Evolutionary conservation across 2,113 vertebrate genomes (phyloP).

Genomic region (Haemorhous mexicanus): DNA sequence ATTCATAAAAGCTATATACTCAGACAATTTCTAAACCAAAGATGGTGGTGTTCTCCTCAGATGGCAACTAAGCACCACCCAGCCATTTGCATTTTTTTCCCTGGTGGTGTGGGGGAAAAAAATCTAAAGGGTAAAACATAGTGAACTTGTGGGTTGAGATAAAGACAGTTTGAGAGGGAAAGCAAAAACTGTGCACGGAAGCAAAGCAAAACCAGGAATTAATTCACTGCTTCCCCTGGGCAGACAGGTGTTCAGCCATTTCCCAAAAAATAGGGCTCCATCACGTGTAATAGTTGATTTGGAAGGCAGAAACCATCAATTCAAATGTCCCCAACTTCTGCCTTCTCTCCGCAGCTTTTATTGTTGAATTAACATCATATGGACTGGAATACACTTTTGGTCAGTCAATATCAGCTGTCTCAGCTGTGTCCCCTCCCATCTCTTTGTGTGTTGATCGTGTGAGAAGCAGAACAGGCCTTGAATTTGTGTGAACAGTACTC

Average conservation of each 20-base stretch:
- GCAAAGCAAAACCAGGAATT: background rate
- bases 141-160: background rate
- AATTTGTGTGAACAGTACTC: background rate
- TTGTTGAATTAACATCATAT: background rate
- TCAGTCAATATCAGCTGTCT: background rate
- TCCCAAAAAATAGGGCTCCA: background rate
- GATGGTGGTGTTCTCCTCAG: background rate
- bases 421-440: background rate
- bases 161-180: background rate
- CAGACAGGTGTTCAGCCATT: background rate
- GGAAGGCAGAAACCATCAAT: background rate
- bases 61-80: background rate
- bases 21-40: background rate
- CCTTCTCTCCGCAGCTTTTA: background rate
- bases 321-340: rapidly evolving
- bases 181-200: background rate
- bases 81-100: background rate
- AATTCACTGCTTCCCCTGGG: background rate
- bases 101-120: background rate
- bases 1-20: background rate
- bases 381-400: background rate
- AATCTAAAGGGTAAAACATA: background rate
- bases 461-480: background rate
- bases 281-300: rapidly evolving
- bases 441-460: background rate